These are phyloP conservation scores for Natrix natrix DNA, from an alignment of 2,797 vertebrate species.

Conservation along the genomic window DNA sequence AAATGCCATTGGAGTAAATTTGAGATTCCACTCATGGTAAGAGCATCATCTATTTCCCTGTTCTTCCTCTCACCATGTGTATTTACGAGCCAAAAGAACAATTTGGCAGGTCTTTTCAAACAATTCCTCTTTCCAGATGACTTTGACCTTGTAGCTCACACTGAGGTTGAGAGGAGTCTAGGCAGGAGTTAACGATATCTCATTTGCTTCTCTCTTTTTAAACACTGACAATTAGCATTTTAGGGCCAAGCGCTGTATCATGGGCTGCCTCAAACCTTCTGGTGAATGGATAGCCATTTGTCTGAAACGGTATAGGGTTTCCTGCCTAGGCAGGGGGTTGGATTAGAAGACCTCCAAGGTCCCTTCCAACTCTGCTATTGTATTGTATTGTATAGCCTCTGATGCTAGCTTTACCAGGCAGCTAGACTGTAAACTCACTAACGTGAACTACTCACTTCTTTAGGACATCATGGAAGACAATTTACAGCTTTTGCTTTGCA, in stretches of 20 bases:
- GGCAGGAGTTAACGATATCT: constrained; percentile 22
- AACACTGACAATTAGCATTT: constrained; percentile 8
- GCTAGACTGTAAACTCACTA: background rate
- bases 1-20: background rate
- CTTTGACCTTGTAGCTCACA: constrained; percentile 14
- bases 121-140: constrained; percentile 11
- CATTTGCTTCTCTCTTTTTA: constrained; percentile 17
- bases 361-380: no score
- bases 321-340: no score
- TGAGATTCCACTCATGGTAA: constrained; percentile 11
- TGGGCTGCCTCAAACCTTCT: background rate
- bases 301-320: no score
- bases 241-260: background rate
- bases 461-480: background rate
- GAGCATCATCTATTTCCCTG: background rate
- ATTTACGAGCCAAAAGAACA: background rate
- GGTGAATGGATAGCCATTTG: background rate
- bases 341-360: no score
- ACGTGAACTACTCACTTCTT: background rate
- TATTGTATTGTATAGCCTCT: no score
- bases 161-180: background rate
- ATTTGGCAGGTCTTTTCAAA: constrained; percentile 23
- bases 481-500: background rate
- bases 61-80: background rate
- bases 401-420: background rate